A percentile compares a stretch with the other conserved stretches of the same genome.
Evolutionary conservation across 2,797 vertebrate species (phyloP).

Genomic region (Ptychobarbus kaznakovi): DNA sequence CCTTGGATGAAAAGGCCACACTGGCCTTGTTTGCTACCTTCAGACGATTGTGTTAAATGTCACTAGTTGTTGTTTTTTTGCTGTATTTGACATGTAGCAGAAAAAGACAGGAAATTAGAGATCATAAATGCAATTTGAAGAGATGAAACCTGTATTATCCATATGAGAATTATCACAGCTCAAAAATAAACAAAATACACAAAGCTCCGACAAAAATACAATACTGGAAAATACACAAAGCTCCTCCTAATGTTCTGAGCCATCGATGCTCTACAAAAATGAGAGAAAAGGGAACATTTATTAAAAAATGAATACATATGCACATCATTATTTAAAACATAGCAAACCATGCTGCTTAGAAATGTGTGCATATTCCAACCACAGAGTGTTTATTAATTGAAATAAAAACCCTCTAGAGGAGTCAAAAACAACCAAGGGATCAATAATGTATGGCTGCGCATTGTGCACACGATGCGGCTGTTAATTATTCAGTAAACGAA

Average conservation of each 20-base stretch:
- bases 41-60: neutral
- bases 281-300: neutral
- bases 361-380: neutral
- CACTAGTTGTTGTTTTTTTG: neutral
- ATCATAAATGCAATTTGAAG: neutral
- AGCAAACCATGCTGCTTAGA: conserved; percentile 21
- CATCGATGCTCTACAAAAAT: neutral
- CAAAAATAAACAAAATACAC: neutral
- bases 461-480: conserved; percentile 70
- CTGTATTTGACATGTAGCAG: neutral
- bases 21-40: neutral
- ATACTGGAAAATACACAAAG: neutral
- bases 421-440: conserved; percentile 72
- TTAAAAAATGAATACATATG: neutral
- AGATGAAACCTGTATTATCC: neutral
- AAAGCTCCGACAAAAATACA: neutral
- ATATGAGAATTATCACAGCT: neutral
- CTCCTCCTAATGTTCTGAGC: neutral
- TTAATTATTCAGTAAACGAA: conserved; percentile 83
- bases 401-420: conserved; percentile 57
- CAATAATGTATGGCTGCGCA: conserved; percentile 75
- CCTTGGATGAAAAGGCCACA: neutral
- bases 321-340: conserved; percentile 11
- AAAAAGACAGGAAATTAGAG: neutral
- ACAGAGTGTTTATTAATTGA: conserved; percentile 67